These are phyloP conservation scores for Meganola albula DNA, from an alignment of 2,888 invertebrate species.

Conservation along the genomic window DNA sequence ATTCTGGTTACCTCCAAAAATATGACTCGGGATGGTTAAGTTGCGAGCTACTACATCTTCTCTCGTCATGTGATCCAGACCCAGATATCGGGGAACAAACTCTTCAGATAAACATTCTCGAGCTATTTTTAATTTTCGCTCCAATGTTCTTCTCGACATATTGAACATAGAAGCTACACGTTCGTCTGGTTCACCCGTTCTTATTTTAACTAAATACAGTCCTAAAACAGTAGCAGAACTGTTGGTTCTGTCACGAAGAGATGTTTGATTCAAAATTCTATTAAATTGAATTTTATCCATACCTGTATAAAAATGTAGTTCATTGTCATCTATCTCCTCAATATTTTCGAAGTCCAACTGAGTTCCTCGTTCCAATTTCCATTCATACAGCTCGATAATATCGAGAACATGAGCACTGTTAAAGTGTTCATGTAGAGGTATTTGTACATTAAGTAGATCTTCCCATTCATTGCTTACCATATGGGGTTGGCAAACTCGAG, in stretches of 20 bases:
- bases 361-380: slow-evolving; percentile 6
- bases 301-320: slow-evolving; percentile 10
- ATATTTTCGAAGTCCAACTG: slow-evolving; percentile 10
- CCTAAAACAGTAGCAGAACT: slow-evolving; percentile 5
- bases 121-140: slow-evolving; percentile 2
- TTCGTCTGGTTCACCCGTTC: slow-evolving; percentile 10
- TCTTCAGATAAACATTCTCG: slow-evolving; percentile 5
- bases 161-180: slow-evolving; percentile 6
- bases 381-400: slow-evolving; percentile 7
- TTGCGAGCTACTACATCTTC: slow-evolving; percentile 6
- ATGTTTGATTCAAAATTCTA: slow-evolving; percentile 6
- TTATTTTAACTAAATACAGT: slow-evolving; percentile 12
- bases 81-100: slow-evolving; percentile 9
- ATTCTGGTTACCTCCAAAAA: slow-evolving; percentile 1
- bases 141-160: slow-evolving; percentile 2
- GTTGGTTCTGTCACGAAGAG: slow-evolving; percentile 4
- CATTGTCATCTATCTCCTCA: slow-evolving; percentile 5
- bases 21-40: background rate
- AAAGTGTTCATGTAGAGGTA: slow-evolving; percentile 6
- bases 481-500: slow-evolving; percentile 6
- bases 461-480: slow-evolving; percentile 1
- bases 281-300: slow-evolving; percentile 6
- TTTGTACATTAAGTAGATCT: slow-evolving; percentile 5
- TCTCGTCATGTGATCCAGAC: slow-evolving; percentile 8
- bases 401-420: slow-evolving; percentile 7